Conservation (phyloP, 2,113 vertebrate genomes). For the Thalassarche chlororhynchos region DNA sequence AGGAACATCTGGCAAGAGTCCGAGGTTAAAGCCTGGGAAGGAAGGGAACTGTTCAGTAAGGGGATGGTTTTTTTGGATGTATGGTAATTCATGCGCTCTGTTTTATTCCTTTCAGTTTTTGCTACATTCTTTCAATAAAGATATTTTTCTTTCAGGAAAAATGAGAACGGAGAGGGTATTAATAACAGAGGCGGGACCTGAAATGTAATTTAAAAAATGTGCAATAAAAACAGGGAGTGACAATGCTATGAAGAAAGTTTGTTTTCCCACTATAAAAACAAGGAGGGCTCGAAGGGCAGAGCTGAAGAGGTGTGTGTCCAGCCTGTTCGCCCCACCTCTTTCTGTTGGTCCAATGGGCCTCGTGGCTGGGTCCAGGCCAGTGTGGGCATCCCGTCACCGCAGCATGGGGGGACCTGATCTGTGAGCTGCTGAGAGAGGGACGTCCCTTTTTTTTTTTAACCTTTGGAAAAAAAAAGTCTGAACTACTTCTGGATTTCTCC, state of each 20-base stretch:
- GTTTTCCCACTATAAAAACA: no score
- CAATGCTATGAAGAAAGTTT: no score
- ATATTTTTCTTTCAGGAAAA: conserved; percentile 6
- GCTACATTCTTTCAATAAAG: background rate
- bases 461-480: background rate
- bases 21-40: background rate
- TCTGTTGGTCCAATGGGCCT: background rate
- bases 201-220: background rate
- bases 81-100: background rate
- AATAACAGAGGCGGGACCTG: background rate
- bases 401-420: background rate
- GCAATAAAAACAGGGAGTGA: background rate
- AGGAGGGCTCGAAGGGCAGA: background rate
- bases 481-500: conserved; percentile 6
- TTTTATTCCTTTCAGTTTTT: background rate
- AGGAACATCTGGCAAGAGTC: background rate
- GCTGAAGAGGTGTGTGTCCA: background rate
- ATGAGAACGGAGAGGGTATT: background rate
- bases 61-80: background rate
- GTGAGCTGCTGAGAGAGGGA: background rate
- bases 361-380: background rate
- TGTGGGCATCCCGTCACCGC: background rate
- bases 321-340: background rate
- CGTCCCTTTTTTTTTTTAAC: background rate
- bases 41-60: background rate